A percentile compares a stretch with the other conserved stretches of the same genome.
phyloP scores from a whole-genome alignment of 2,113 vertebrate species.

The Corythaixoides concolor region DNA sequence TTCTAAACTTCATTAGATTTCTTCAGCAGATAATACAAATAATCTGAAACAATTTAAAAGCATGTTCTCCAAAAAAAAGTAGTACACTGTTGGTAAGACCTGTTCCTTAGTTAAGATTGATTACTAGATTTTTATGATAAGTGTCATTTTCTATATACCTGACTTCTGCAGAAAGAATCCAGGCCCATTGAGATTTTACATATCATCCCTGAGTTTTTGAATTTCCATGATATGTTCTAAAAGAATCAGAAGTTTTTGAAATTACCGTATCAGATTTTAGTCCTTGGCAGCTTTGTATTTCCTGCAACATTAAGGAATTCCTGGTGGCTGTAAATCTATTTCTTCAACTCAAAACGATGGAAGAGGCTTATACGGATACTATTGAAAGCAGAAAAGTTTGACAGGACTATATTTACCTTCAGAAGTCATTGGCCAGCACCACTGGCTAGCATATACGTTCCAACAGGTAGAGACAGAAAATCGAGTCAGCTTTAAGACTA shows the following conservation, averaged over 20 bases:
- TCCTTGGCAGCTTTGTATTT: background rate
- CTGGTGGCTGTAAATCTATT: background rate
- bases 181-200: background rate
- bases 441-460: background rate
- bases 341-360: background rate
- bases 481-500: background rate
- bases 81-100: background rate
- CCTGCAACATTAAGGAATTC: background rate
- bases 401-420: background rate
- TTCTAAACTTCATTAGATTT: conserved; percentile 16
- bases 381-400: background rate
- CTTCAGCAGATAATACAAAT: background rate
- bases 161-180: background rate
- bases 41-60: background rate
- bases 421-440: background rate
- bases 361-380: background rate
- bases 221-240: background rate
- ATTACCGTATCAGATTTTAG: background rate
- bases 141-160: background rate
- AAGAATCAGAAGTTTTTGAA: background rate
- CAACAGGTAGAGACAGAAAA: background rate
- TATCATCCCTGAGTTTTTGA: background rate
- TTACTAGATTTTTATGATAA: background rate
- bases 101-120: background rate
- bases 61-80: background rate